Percentiles rank a stretch among this genome's conserved stretches.
Evolutionary conservation across 2,113 vertebrate genomes (phyloP).

Genomic region (Phylloscopus whistleri): DNA sequence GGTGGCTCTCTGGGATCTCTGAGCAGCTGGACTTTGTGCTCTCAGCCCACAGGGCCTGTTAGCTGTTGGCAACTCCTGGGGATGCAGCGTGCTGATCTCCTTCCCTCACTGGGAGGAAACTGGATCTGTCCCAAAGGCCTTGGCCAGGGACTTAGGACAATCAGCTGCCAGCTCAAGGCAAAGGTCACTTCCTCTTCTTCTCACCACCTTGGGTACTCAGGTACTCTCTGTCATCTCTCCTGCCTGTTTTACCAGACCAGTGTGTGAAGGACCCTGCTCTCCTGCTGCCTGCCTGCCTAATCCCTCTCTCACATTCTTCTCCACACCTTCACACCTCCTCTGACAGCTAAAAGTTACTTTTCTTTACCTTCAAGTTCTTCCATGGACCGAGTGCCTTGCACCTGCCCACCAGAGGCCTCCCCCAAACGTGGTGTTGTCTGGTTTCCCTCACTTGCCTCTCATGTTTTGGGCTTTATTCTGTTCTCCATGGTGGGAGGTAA

Average conservation of each 20-base stretch:
- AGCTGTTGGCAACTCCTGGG: background rate
- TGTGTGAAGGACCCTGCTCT: background rate
- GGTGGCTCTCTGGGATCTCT: background rate
- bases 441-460: too few relatives aligned
- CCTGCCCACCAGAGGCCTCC: background rate
- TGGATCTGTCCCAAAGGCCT: background rate
- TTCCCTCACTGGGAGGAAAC: background rate
- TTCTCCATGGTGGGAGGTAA: background rate
- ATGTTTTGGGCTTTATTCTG: background rate
- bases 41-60: background rate
- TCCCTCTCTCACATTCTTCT: background rate
- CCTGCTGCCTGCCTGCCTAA: background rate
- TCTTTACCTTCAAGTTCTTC: background rate
- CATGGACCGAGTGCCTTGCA: background rate
- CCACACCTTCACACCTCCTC: background rate
- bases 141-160: background rate
- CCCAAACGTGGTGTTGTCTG: rapidly evolving
- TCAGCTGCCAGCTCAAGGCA: background rate
- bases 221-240: background rate
- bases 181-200: background rate
- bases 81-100: background rate
- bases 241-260: background rate
- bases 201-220: background rate
- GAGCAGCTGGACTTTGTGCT: background rate
- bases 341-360: background rate